phyloP scores from a whole-genome alignment of 2,888 invertebrate species.

The Hypsopygia costalis region DNA sequence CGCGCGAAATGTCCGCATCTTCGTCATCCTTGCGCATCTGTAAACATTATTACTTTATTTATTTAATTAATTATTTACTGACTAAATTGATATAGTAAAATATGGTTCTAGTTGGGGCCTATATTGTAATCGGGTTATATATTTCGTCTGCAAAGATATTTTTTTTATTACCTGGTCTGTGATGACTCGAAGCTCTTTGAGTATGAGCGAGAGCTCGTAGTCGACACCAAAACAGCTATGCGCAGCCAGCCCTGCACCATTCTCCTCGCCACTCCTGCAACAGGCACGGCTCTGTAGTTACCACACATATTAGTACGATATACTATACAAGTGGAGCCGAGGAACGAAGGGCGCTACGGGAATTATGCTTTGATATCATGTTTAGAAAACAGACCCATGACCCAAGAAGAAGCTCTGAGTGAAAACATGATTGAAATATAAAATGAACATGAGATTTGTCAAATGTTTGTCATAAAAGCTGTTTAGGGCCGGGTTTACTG shows the following conservation, averaged over 20 bases:
- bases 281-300: constrained; percentile 61
- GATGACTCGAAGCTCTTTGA: constrained; percentile 96
- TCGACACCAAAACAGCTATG: constrained; percentile 95
- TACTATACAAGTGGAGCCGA: constrained; percentile 68
- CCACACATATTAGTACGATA: constrained; percentile 63
- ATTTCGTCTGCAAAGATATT: too few relatives aligned
- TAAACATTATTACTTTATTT: too few relatives aligned
- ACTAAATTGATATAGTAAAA: too few relatives aligned
- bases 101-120: too few relatives aligned
- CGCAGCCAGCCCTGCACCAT: constrained; percentile 88
- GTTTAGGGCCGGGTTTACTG: constrained; percentile 69
- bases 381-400: constrained; percentile 46
- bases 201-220: constrained; percentile 96
- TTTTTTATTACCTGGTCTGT: constrained; percentile 86
- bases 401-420: constrained; percentile 43
- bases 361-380: constrained; percentile 58
- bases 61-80: too few relatives aligned
- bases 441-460: constrained; percentile 32
- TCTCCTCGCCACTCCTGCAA: constrained; percentile 81
- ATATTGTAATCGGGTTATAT: too few relatives aligned
- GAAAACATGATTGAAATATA: constrained; percentile 38
- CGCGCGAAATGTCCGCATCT: constrained; percentile 95
- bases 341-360: constrained; percentile 74
- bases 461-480: constrained; percentile 44
- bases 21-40: constrained; percentile 97